These are phyloP conservation scores for Marisa cornuarietis DNA, from an alignment of 1,140 invertebrate genomes.

Conservation along the genomic window DNA sequence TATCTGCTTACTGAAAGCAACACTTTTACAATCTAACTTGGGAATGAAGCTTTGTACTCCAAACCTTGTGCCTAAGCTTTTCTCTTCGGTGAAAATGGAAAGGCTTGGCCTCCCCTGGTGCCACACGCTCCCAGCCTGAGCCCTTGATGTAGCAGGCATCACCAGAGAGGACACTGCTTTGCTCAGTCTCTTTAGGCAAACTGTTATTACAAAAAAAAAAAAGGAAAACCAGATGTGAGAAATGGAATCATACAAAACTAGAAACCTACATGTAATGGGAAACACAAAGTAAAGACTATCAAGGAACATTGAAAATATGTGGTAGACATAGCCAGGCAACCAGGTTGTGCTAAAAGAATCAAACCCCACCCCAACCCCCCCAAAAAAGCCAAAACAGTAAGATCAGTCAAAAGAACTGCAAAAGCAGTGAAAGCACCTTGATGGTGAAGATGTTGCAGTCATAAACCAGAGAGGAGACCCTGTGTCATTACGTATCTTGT, in stretches of 20 bases:
- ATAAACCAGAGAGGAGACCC: conserved; percentile 85
- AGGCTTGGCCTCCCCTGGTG: conserved; percentile 55
- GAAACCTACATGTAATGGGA: no score
- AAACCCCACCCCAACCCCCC: background rate
- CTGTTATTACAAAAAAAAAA: conserved; percentile 14
- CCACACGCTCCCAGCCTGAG: conserved; percentile 57
- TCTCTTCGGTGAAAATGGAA: conserved; percentile 75
- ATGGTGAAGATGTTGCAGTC: conserved; percentile 70
- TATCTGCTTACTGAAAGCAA: background rate
- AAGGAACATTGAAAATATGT: no score
- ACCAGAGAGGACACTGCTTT: background rate
- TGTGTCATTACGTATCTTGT: conserved; percentile 88
- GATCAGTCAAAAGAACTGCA: background rate
- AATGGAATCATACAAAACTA: no score
- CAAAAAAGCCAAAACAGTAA: background rate
- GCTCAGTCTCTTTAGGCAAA: conserved; percentile 10
- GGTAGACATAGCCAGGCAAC: no score
- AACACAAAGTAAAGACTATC: no score
- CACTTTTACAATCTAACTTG: background rate
- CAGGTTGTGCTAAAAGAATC: no score
- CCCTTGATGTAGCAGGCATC: conserved; percentile 44
- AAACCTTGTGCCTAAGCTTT: conserved; percentile 67
- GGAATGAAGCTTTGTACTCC: background rate
- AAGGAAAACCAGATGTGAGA: background rate
- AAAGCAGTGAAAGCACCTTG: conserved; percentile 39